Evolutionary conservation across 2,797 vertebrate species (phyloP).

Genomic region (Setipinna tenuifilis): DNA sequence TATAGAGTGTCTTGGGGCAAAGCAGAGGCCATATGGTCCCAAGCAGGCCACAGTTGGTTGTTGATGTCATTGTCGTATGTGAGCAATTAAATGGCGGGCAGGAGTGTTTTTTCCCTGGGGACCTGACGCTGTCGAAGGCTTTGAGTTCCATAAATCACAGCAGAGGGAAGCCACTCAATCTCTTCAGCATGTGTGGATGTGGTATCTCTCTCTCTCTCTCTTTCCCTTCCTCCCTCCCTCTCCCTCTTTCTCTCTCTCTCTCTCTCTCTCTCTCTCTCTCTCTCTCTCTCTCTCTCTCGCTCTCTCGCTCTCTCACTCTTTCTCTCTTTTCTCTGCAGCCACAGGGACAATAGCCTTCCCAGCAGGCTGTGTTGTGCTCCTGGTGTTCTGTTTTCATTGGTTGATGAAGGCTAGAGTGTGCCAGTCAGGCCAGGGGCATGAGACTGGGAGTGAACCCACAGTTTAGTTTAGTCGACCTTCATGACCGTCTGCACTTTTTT

Average conservation of each 20-base stretch:
- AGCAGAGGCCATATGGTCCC: conserved; percentile 36
- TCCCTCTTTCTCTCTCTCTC: conserved; percentile 15
- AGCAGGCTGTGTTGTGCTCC: conserved; percentile 1
- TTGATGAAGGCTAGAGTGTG: conserved; percentile 9
- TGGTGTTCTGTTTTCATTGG: conserved; percentile 44
- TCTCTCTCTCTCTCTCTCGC: conserved; percentile 38
- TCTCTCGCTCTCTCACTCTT: neutral
- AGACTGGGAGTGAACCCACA: neutral
- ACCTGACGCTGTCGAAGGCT: conserved; percentile 55
- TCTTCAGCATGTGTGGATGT: conserved; percentile 51
- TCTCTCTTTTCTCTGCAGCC: neutral
- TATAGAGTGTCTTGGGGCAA: conserved; percentile 42
- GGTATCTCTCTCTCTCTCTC: conserved; percentile 40
- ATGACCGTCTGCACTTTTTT: neutral
- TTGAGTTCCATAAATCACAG: conserved; percentile 57
- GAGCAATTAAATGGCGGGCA: conserved; percentile 42
- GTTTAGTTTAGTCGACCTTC: neutral
- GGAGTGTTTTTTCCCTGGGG: conserved; percentile 46
- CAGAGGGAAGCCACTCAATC: conserved; percentile 55
- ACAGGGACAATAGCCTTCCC: neutral
- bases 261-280: neutral
- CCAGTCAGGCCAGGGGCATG: conserved; percentile 31
- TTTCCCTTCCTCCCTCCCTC: neutral
- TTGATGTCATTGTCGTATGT: conserved; percentile 74
- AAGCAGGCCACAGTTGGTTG: conserved; percentile 40